These are phyloP conservation scores for Lutraria lutraria DNA, from an alignment of 2,888 invertebrate species.

Conservation along the genomic window DNA sequence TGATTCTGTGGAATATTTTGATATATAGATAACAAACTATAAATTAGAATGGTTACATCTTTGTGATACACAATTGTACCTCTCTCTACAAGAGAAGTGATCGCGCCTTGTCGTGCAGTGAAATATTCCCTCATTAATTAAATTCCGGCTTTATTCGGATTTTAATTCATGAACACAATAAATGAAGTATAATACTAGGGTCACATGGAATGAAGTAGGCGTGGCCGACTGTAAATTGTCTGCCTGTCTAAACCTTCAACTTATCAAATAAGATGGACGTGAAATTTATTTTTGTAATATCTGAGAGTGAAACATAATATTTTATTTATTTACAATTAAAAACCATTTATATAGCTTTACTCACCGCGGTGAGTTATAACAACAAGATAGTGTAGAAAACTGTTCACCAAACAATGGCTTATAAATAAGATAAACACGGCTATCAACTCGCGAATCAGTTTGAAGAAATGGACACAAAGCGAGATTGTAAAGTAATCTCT, in stretches of 20 bases:
- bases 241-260: not conserved
- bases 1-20: not conserved
- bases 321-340: slow-evolving; percentile 43
- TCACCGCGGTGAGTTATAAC: slow-evolving; percentile 7
- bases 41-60: not conserved
- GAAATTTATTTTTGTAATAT: not conserved
- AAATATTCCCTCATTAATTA: not conserved
- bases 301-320: not conserved
- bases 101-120: not conserved
- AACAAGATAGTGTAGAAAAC: not conserved
- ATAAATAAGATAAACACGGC: slow-evolving; percentile 18
- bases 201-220: not conserved
- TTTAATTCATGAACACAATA: not conserved
- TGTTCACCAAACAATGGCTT: not conserved
- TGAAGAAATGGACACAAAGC: slow-evolving; percentile 17
- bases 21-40: not conserved
- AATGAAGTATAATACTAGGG: not conserved
- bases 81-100: not conserved
- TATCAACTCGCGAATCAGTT: not conserved
- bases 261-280: not conserved
- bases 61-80: not conserved
- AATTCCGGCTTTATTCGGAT: not conserved
- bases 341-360: not conserved
- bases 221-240: not conserved
- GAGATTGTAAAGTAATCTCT: not conserved